Base-by-base conservation (phyloP, 2,797 vertebrate genomes). In the Enteromius unitaeniatus region DNA sequence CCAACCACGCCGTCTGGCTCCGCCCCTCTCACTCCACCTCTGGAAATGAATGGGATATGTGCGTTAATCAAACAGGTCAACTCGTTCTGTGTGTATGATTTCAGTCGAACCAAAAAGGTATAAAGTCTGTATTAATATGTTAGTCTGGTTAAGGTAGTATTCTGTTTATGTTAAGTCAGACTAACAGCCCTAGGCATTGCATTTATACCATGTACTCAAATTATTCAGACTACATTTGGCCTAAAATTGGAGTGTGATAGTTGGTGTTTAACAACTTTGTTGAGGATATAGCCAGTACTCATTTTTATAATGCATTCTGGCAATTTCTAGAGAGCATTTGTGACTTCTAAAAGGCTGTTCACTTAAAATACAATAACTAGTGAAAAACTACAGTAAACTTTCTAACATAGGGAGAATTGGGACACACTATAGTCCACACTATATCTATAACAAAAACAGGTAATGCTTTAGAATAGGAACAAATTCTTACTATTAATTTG, bases 1-100 rank as follows among this genome's bases (percentile, higher is more conserved):
- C 90, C 90, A 90, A 89, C 28, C 45, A 82, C 0, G 47, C 21
- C 9, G 49, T 68, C 42, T 83, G 55, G n/a, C 42, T 70, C 65
- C 19, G 21, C 58, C 82, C 67, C 23, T 85, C 62, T 70, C 17
- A 69, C 37, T 40, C 49, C 80, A 78, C 79, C 82, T 77, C 82
- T 82, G 67, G 78, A 60, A 3, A 37, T n/a, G 19, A 55, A n/a
- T 3, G 0, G 34, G 49, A 15, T 47, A 17, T 15, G 15, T 77
- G 55, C 17, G 2, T 60, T 13, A 62, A 62, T 64, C 58, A 0
- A 78, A 40, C 23, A 42, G 13, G 34, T 76, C 0, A 21, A n/a
- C 3, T 40, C 7, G 0, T 6, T 58, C 17, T 3, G 26, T 53
- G 19, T 14, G 49, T 37, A 6, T 40, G 31, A 37, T 76, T 58